Evolutionary conservation across 1,140 invertebrate species (phyloP), one percentile per base, ranked within the genome.

Genomic region (Hestina assimilis): DNA sequence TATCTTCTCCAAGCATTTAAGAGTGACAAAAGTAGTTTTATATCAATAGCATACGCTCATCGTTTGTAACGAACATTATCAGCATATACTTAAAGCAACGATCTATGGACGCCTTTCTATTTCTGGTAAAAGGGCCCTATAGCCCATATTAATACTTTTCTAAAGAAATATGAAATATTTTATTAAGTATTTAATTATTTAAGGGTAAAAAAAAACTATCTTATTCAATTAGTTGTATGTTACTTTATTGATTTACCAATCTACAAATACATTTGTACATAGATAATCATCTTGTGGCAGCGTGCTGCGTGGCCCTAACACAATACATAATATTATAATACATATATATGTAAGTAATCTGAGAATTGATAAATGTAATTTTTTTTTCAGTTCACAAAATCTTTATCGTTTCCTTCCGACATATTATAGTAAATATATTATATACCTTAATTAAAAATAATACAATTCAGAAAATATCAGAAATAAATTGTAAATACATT

Each of bases 191-290:
- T n/a, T n/a, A 26, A 46, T 15, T 28, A 21, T 47, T 35, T 12
- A 45, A 54, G 33, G 35, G 47, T 43, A 56, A 47, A 52, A 42
- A 7, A 41, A 14, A 31, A 17, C n/a, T 35, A 5, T 1, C 31
- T 11, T 46, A 50, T 12, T 29, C 38, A 23, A 46, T 55, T 14
- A 46, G 23, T 46, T 55, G 42, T 26, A 53, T 42, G 29, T 52
- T 46, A 50, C 59, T 65, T 79, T 74, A 75, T 79, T 81, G 58
- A 28, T 75, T 70, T 71, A 76, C 72, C 65, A 68, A 75, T 75
- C 79, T 82, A 82, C 76, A 78, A 82, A 78, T 79, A 78, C 67
- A 71, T 82, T 82, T 79, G 79, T 82, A 79, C 73, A 79, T 58
- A 62, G 66, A 66, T 80, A 74, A 66, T 75, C 69, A 79, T 71